Evolutionary conservation across 2,888 invertebrate species (phyloP), one percentile per base, ranked within the genome.

Genomic region (Sarcophaga rosellei): DNA sequence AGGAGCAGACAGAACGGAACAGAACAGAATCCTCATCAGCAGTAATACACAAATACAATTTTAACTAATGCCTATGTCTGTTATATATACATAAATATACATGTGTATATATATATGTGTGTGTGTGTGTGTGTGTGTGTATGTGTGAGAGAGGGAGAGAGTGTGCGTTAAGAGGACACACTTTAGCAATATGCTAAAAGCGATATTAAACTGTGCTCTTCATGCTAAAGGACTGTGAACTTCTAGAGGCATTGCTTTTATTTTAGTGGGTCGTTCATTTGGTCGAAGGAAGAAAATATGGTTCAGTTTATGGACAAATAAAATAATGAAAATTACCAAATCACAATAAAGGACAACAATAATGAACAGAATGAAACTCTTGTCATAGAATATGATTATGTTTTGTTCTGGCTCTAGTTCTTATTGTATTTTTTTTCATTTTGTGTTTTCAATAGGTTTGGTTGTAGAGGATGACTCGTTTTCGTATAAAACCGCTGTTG

Each of bases 271-370:
- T 57, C 63, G 25, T 12, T n/a, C 44, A 23, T 66, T 15, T 44
- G n/a, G 61, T 73, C 17, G 21, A 15, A n/a, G 57, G 61, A 20
- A 66, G 66, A 45, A 82, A 87, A 90, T 91, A 91, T 90, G 89
- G 89, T 89, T 90, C 89, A 90, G 90, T 92, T 92, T 92, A 92
- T 92, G 88, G 90, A 90, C 90, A 90, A 92, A 92, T 92, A 92
- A 92, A 92, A 92, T 92, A 91, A 92, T 92, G 92, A 90, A 92
- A 92, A 92, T 92, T 90, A 90, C 91, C 89, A 90, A 90, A 90
- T 90, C 89, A 90, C 89, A 91, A 89, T 87, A 85, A 88, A 72
- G 78, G 25, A 77, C 70, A 65, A 75, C 53, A 81, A 23, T 21
- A 44, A 53, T 61, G 25, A 17, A 20, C 62, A 61, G 21, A 59